Base-by-base conservation (phyloP, 1,140 invertebrate species). In the Cepaea nemoralis region DNA sequence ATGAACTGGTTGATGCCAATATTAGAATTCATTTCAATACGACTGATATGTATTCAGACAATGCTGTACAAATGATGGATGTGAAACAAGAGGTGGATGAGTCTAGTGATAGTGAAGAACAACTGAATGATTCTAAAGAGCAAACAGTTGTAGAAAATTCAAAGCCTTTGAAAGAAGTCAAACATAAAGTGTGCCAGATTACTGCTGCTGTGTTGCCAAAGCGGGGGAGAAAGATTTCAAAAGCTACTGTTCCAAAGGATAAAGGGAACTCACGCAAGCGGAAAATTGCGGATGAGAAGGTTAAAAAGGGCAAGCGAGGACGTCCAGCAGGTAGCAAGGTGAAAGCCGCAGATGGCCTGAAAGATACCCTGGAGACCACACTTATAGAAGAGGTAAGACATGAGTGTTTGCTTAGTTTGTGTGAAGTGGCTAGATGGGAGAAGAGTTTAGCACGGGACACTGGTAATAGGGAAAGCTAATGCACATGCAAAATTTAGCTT, bases 381-480 rank as follows among this genome's bases (percentile, higher is more conserved):
- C n/a, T 63, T 31, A 63, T 63, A 31, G 59, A 63, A 16, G 59
- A 63, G 59, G 59, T 63, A 63, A 31, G 59, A 19, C n/a, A n/a
- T n/a, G n/a, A n/a, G n/a, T n/a, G n/a, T n/a, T n/a, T n/a, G n/a
- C n/a, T n/a, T n/a, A n/a, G n/a, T n/a, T n/a, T n/a, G n/a, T n/a
- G n/a, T n/a, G n/a, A n/a, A n/a, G n/a, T n/a, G n/a, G n/a, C n/a
- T n/a, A n/a, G n/a, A n/a, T n/a, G n/a, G n/a, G n/a, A n/a, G n/a
- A n/a, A n/a, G n/a, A n/a, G n/a, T n/a, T n/a, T n/a, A n/a, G n/a
- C n/a, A n/a, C n/a, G n/a, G n/a, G n/a, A n/a, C n/a, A n/a, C n/a
- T n/a, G n/a, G n/a, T n/a, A n/a, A n/a, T n/a, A n/a, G n/a, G n/a
- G n/a, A n/a, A n/a, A n/a, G n/a, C n/a, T n/a, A n/a, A n/a, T n/a